Evolutionary conservation across 2,113 vertebrate genomes (phyloP).

Genomic region (Odocoileus virginianus): DNA sequence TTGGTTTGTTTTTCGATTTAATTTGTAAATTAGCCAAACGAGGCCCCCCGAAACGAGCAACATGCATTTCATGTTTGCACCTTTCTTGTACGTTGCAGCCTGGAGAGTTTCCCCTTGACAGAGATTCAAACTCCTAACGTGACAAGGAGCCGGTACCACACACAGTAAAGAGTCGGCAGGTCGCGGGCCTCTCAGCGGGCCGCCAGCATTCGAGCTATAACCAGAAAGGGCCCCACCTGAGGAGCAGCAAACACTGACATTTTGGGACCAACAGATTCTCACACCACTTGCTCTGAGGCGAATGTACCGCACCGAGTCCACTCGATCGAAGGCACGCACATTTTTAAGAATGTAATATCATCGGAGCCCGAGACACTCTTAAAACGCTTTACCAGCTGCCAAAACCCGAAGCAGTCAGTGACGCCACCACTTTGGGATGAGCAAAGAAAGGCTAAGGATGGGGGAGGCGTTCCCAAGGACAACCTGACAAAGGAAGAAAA

Average conservation of each 20-base stretch:
- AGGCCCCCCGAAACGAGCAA: slow-evolving; percentile 93
- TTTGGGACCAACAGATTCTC: slow-evolving; percentile 74
- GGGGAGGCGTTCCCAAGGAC: slow-evolving; percentile 66
- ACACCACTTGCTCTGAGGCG: slow-evolving; percentile 71
- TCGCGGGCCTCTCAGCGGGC: slow-evolving; percentile 58
- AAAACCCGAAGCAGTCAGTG: slow-evolving; percentile 75
- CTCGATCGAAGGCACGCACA: slow-evolving; percentile 63
- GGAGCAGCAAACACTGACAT: slow-evolving; percentile 85
- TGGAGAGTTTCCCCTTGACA: slow-evolving; percentile 87
- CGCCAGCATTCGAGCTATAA: slow-evolving; percentile 67
- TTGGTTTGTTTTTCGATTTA: slow-evolving; percentile 80
- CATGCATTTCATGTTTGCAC: slow-evolving; percentile 99
- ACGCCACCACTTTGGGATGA: slow-evolving; percentile 64
- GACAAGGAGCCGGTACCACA: slow-evolving; percentile 80
- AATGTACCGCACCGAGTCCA: slow-evolving; percentile 64
- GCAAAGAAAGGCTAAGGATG: slow-evolving; percentile 70
- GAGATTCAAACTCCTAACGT: slow-evolving; percentile 77
- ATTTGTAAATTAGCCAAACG: slow-evolving; percentile 85
- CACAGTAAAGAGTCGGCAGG: slow-evolving; percentile 65
- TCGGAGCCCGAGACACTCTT: slow-evolving; percentile 75
- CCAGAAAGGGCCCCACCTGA: slow-evolving; percentile 77
- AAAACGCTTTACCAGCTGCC: slow-evolving; percentile 76
- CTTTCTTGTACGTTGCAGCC: slow-evolving; percentile 99
- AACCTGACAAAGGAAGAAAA: slow-evolving; percentile 72
- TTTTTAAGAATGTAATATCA: slow-evolving; percentile 73